Base-by-base conservation (phyloP, 2,797 vertebrate species). In the Enteromius afrohamiltoni region DNA sequence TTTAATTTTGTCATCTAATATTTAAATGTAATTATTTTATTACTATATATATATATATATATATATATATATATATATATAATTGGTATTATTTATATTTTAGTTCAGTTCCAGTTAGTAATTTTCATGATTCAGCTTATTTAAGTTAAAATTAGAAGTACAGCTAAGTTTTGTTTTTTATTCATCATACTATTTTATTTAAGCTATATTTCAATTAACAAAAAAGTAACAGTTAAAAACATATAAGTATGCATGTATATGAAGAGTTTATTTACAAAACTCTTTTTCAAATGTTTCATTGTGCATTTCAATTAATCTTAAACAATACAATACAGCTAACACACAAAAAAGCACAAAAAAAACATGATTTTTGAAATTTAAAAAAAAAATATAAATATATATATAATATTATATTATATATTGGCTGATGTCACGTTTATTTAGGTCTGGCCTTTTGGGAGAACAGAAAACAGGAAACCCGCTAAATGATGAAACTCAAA, bases 371-470 rank as follows among this genome's bases (percentile, higher is more conserved):
- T 42, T 42, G 40, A 42, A 9, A 42, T 42, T 8, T 42, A 34
- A 34, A 4, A 34, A 34, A 34, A 4, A 34, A 34, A 34, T 40
- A 40, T 40, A 40, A 9, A 40, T 40, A 40, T 40, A 40, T 40
- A 40, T 40, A 40, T 40, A 40, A n/a, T n/a, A n/a, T n/a, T 40
- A 40, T 40, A 42, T 42, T 42, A 40, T 42, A 9, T 9, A 42
- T 9, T 8, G 1, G 51, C 55, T 81, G 53, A 37, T n/a, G 19
- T 55, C 53, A 23, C 6, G 8, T 31, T 80, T 81, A 81, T 81
- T 73, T 49, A 26, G 65, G 37, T 58, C 79, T 71, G 49, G n/a
- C 3, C 67, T 26, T 31, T 42, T 17, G 67, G 69, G 68, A 64
- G 68, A 62, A 31, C 37, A 11, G 40, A 34, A 62, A 34, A 73